Percentiles rank a stretch among this genome's conserved stretches.
phyloP scores from a whole-genome alignment of 1,140 invertebrate species.

The Aphidius gifuensis region DNA sequence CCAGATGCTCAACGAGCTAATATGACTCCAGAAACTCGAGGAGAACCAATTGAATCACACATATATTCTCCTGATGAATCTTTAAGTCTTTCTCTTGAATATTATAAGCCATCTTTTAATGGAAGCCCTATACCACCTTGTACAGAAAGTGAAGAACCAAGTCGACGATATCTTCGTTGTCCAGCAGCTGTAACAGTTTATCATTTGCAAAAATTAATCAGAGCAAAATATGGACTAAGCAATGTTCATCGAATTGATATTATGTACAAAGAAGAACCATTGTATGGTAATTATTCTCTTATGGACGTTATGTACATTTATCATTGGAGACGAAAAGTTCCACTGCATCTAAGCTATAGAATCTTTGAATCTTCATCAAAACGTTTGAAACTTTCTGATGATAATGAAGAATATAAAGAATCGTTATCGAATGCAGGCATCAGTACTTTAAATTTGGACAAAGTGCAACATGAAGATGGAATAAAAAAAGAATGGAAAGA shows the following conservation, averaged over 20 bases:
- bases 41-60: slow-evolving; percentile 60
- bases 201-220: slow-evolving; percentile 71
- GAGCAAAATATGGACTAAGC: slow-evolving; percentile 65
- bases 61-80: slow-evolving; percentile 71
- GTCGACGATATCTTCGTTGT: slow-evolving; percentile 64
- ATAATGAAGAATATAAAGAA: slow-evolving; percentile 47
- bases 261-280: slow-evolving; percentile 64
- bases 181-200: slow-evolving; percentile 69
- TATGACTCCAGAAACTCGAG: slow-evolving; percentile 56
- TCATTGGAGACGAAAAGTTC: slow-evolving; percentile 69
- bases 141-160: slow-evolving; percentile 27
- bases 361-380: slow-evolving; percentile 61
- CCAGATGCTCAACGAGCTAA: slow-evolving; percentile 52
- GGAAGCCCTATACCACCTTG: slow-evolving; percentile 24
- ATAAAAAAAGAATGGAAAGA: slow-evolving; percentile 61
- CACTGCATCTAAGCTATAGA: slow-evolving; percentile 60
- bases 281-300: slow-evolving; percentile 65
- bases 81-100: slow-evolving; percentile 70
- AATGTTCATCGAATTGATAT: slow-evolving; percentile 60
- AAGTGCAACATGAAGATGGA: slow-evolving; percentile 34
- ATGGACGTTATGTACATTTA: slow-evolving; percentile 82
- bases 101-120: slow-evolving; percentile 57
- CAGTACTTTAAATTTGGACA: slow-evolving; percentile 23
- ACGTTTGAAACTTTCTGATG: slow-evolving; percentile 52
- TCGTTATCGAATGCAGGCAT: slow-evolving; percentile 45